Base-by-base conservation (phyloP, 1,140 invertebrate genomes). In the Drosophila truncata region DNA sequence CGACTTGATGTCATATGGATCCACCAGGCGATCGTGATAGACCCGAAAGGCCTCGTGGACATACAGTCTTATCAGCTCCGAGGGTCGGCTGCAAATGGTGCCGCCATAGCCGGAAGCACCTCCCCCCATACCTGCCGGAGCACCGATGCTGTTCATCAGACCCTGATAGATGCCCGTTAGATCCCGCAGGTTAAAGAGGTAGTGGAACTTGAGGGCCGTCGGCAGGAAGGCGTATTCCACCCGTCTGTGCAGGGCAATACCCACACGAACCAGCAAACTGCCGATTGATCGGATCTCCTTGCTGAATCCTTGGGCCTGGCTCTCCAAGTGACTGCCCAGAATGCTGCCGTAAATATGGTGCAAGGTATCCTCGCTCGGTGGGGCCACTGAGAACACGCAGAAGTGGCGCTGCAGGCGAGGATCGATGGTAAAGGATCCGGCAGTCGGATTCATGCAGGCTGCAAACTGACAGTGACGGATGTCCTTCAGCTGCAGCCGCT, bases 371-470 rank as follows among this genome's bases (percentile, higher is more conserved):
- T 94, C 92, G 20, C 95, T 95, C 9, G 98, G 98, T 86, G 98
- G 97, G 91, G 95, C 95, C 14, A 98, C 95, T 44, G 98, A 97
- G 93, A 99, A 99, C 6, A 98, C 97, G 80, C 96, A 96, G 93
- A 99, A 99, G 93, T 99, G 98, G 67, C 98, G 94, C 93, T 98
- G 97, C 2, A 99, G 94, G 20, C 98, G 94, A 0, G 97, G 95
- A 94, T 99, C 97, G 42, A 99, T 98, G 5, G 97, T 98, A 87
- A 99, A 99, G 75, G 97, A 98, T 31, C 98, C 98, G 25, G 98
- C 97, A 0, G 98, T 99, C 0, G 98, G 98, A 93, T 99, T 99
- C 98, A 99, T 99, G 91, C 97, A 97, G 8, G 97, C 97, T 11
- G 98, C 95, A 93, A 98, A 99, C 94, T 99, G 98, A 16, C 97